A percentile compares a stretch with the other conserved stretches of the same genome.
Conservation (phyloP, 2,888 invertebrate species). For the Chalcosyrphus nemorum region DNA sequence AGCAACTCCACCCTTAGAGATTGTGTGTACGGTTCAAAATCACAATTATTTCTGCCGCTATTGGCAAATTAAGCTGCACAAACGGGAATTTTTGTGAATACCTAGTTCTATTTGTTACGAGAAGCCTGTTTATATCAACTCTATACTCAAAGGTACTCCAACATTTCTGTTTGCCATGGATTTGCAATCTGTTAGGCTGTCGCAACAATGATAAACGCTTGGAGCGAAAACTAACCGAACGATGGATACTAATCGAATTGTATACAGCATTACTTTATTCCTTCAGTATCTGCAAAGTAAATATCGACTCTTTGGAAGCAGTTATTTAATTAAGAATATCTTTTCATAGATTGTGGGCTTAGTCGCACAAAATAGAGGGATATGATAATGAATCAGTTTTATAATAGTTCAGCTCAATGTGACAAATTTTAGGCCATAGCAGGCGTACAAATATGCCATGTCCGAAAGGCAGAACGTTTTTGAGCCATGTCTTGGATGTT, state of each 20-base stretch:
- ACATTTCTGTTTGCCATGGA: constrained; percentile 18
- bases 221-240: background rate
- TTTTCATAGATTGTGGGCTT: background rate
- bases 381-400: no score
- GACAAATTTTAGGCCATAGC: no score
- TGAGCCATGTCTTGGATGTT: no score
- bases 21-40: constrained; percentile 25
- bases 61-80: constrained; percentile 57
- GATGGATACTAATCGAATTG: background rate
- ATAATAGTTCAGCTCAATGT: no score
- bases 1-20: background rate
- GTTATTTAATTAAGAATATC: background rate
- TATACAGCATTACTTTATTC: background rate
- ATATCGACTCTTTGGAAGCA: background rate
- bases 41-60: constrained; percentile 63
- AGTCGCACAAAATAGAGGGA: background rate
- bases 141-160: background rate
- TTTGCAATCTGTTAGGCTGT: background rate
- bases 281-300: background rate
- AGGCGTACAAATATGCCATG: no score
- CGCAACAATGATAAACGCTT: constrained; percentile 5
- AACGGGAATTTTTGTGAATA: constrained; percentile 15
- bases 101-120: constrained; percentile 11
- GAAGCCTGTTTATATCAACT: constrained; percentile 10
- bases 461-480: no score